Conservation (phyloP, 2,113 vertebrate genomes). For the Regulus satrapa region DNA sequence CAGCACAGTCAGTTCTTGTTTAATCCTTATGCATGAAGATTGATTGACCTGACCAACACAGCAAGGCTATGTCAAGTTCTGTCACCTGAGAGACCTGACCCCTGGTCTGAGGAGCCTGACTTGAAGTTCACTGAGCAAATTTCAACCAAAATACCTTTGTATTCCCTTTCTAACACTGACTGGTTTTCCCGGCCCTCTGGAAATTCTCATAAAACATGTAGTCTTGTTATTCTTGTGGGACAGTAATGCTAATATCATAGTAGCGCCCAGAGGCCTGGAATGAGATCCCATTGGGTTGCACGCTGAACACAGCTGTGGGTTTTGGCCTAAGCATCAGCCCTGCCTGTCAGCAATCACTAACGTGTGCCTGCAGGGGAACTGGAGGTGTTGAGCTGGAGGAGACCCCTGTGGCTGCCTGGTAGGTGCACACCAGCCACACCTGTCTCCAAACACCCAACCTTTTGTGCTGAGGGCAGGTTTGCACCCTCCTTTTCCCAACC, state of each 20-base stretch:
- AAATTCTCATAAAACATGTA: not conserved
- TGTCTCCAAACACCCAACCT: not conserved
- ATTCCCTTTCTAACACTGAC: not conserved
- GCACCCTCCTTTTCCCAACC: not conserved
- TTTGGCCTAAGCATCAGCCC: not conserved
- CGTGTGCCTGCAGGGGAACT: not conserved
- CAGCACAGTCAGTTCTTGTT: not conserved
- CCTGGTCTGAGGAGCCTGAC: not conserved
- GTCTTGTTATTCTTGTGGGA: not conserved
- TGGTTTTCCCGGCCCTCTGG: not conserved
- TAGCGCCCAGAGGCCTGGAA: not conserved
- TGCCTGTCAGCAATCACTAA: not conserved
- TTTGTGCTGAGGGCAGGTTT: not conserved
- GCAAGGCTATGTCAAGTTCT: not conserved
- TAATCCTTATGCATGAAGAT: not conserved
- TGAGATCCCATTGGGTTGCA: not conserved
- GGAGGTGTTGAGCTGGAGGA: not conserved
- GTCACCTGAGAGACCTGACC: not conserved
- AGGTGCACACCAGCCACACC: fast-evolving
- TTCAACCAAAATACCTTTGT: not conserved
- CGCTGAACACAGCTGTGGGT: fast-evolving
- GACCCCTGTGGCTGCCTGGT: fast-evolving
- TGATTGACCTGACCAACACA: not conserved
- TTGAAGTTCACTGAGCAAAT: not conserved
- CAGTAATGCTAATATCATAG: not conserved